Percentiles rank a stretch among this genome's conserved stretches.
These are phyloP conservation scores for Eubasilissa regina DNA, from an alignment of 1,140 invertebrate genomes.

Conservation along the genomic window DNA sequence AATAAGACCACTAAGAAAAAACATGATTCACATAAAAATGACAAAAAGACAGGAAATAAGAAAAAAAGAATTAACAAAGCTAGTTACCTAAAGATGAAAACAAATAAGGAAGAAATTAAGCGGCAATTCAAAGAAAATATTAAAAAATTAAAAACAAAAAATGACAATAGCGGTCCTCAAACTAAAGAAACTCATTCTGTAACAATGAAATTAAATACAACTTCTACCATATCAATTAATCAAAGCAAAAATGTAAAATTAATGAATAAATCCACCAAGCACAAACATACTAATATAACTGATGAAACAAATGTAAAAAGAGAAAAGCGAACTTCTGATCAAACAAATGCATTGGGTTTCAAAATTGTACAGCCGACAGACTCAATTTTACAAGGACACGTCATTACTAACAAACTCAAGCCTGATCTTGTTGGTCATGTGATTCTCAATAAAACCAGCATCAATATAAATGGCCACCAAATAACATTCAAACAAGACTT, in stretches of 20 bases:
- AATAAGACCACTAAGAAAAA: neutral
- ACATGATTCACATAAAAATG: neutral
- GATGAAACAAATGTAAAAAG: slow-evolving; percentile 14
- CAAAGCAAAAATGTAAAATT: neutral
- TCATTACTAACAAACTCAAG: slow-evolving; percentile 52
- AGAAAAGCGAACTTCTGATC: slow-evolving; percentile 42
- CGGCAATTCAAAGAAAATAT: neutral
- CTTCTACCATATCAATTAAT: neutral
- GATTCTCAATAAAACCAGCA: slow-evolving; percentile 53
- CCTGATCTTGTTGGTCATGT: slow-evolving; percentile 49
- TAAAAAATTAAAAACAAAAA: neutral
- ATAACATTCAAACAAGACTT: slow-evolving; percentile 45
- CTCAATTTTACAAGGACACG: slow-evolving; percentile 52
- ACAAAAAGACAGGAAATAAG: neutral
- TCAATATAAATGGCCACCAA: slow-evolving; percentile 51
- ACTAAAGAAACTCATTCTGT: too few relatives aligned
- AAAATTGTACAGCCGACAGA: slow-evolving; percentile 56
- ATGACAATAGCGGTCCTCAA: neutral
- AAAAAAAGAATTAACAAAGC: neutral
- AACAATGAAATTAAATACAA: neutral
- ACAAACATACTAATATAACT: neutral
- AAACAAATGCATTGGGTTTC: slow-evolving; percentile 47
- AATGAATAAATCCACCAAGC: neutral
- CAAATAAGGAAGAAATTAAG: neutral
- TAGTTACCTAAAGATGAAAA: neutral